Evolutionary conservation across 1,140 invertebrate genomes (phyloP).

Genomic region (Drosophila albomicans): DNA sequence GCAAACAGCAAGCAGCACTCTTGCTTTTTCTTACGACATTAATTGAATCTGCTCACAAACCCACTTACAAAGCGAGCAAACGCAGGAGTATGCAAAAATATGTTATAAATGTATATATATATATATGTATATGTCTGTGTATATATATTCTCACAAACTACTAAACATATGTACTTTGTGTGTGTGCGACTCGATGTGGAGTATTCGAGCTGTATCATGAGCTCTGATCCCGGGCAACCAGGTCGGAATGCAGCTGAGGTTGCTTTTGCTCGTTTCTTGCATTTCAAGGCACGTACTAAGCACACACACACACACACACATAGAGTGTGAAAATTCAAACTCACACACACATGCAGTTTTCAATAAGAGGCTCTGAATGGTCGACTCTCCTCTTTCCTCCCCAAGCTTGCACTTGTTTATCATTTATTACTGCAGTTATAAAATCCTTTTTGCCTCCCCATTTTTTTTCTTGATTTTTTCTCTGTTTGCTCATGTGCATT

Average conservation of each 20-base stretch:
- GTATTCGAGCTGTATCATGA: slow-evolving; percentile 39
- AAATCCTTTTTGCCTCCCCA: slow-evolving; percentile 49
- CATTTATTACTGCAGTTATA: slow-evolving; percentile 75
- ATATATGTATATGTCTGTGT: slow-evolving; percentile 3
- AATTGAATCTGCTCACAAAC: slow-evolving; percentile 29
- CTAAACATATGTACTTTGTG: background rate
- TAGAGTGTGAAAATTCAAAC: slow-evolving; percentile 15
- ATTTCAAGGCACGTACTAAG: slow-evolving; percentile 67
- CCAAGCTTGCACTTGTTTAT: slow-evolving; percentile 76
- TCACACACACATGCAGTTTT: slow-evolving; percentile 41
- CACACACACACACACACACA: slow-evolving; percentile 32
- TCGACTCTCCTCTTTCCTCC: slow-evolving; percentile 15
- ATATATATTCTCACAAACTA: too few species aligned
- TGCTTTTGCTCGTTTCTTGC: slow-evolving; percentile 54
- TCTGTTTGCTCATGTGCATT: slow-evolving; percentile 46
- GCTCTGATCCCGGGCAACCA: slow-evolving; percentile 32
- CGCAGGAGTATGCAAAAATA: background rate
- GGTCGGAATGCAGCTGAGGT: slow-evolving; percentile 39
- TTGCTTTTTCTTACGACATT: slow-evolving; percentile 30
- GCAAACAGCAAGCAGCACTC: slow-evolving; percentile 5
- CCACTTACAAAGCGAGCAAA: background rate
- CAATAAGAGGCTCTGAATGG: slow-evolving; percentile 61
- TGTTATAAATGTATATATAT: too few species aligned
- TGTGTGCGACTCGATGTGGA: slow-evolving; percentile 2
- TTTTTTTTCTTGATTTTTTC: slow-evolving; percentile 3